A percentile compares a stretch with the other conserved stretches of the same genome.
These are phyloP conservation scores for Pipra filicauda DNA, from an alignment of 2,113 vertebrate genomes.

Conservation along the genomic window DNA sequence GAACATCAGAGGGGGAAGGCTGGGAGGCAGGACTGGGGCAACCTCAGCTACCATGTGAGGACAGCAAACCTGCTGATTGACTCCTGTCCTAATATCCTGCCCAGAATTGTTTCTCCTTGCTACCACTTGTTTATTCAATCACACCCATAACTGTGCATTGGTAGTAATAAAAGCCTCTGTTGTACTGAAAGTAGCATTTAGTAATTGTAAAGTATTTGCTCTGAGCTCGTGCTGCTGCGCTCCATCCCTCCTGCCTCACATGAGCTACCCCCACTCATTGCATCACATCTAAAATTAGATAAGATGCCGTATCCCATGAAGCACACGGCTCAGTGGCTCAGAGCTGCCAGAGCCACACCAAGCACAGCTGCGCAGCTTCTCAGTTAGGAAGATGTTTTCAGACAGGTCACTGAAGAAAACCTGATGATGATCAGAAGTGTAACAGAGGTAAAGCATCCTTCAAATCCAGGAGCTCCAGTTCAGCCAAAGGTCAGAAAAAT, in stretches of 20 bases:
- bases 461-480: neutral
- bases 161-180: neutral
- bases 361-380: neutral
- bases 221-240: neutral
- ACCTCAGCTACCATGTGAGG: neutral
- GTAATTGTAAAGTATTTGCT: neutral
- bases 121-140: neutral
- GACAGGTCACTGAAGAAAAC: neutral
- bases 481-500: slow-evolving; percentile 13
- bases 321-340: neutral
- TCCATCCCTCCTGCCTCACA: neutral
- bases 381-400: neutral
- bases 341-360: neutral
- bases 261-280: neutral
- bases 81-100: neutral
- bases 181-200: neutral
- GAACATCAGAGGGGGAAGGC: neutral
- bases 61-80: neutral
- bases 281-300: neutral
- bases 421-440: neutral
- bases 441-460: neutral
- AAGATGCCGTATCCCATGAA: neutral
- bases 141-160: neutral
- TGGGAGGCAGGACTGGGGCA: neutral
- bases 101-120: neutral